Evolutionary conservation across 2,888 invertebrate species (phyloP).

Genomic region (Belgica antarctica): DNA sequence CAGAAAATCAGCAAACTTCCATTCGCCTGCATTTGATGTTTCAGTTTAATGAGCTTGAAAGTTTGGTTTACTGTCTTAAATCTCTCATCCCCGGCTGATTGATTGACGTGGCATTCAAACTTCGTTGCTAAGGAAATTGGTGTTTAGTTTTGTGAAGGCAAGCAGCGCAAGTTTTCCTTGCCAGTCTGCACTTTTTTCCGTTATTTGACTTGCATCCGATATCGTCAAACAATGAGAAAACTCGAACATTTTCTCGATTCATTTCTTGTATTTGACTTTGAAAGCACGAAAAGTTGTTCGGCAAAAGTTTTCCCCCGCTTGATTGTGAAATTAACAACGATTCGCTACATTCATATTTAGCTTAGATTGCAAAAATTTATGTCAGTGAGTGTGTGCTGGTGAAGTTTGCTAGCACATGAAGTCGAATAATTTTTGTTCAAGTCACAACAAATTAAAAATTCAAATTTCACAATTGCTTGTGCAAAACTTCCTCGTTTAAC

Average conservation of each 20-base stretch:
- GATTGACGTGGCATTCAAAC: conserved; percentile 16
- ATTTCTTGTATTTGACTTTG: background rate
- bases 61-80: background rate
- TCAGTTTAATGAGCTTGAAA: background rate
- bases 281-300: background rate
- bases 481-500: no score
- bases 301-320: background rate
- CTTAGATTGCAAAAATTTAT: conserved; percentile 14
- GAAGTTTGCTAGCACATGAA: no score
- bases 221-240: conserved; percentile 21
- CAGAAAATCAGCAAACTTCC: background rate
- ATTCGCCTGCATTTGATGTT: background rate
- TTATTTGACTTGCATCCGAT: conserved; percentile 17
- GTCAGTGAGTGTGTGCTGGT: no score
- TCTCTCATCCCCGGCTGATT: background rate
- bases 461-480: no score
- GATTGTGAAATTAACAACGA: conserved; percentile 17
- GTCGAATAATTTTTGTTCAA: no score
- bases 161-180: background rate
- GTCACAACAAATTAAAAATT: no score
- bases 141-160: background rate
- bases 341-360: background rate
- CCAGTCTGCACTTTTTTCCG: background rate
- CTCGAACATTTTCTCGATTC: background rate
- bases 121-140: background rate